phyloP scores from a whole-genome alignment of 2,113 vertebrate genomes.

The Poeciliopsis prolifica region DNA sequence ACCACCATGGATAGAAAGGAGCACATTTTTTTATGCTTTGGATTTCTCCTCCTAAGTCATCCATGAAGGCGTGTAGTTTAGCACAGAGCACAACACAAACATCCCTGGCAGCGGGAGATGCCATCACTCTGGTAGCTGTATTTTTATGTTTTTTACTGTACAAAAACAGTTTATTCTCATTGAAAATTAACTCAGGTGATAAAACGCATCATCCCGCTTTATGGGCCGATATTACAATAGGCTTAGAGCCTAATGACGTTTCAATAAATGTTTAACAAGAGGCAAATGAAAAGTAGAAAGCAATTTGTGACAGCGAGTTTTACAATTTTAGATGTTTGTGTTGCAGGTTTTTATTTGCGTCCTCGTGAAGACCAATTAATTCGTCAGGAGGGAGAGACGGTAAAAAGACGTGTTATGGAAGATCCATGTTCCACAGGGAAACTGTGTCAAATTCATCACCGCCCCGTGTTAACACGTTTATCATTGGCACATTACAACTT shows the following conservation, averaged over 20 bases:
- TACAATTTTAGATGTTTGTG: conserved; percentile 28
- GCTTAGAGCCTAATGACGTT: conserved; percentile 25
- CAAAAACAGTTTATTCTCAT: conserved; percentile 33
- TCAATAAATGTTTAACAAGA: conserved; percentile 61
- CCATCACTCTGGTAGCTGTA: conserved; percentile 40
- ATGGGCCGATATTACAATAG: conserved; percentile 28
- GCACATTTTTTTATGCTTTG: conserved; percentile 56
- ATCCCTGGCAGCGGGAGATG: conserved; percentile 47
- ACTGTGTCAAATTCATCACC: conserved; percentile 65
- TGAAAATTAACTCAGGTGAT: conserved; percentile 32
- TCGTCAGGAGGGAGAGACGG: conserved; percentile 48
- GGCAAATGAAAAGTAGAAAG: conserved; percentile 8
- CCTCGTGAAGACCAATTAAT: conserved; percentile 72
- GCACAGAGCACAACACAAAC: conserved; percentile 54
- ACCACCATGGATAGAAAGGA: conserved; percentile 58
- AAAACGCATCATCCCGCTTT: conserved; percentile 45
- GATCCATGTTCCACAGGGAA: conserved; percentile 56
- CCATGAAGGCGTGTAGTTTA: conserved; percentile 63
- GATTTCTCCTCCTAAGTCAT: conserved; percentile 69
- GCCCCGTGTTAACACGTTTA: conserved; percentile 67
- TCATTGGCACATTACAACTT: conserved; percentile 68
- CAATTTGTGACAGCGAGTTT: not conserved
- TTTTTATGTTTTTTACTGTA: conserved; percentile 28
- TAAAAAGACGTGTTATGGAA: conserved; percentile 70
- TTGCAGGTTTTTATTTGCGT: conserved; percentile 39